Base-by-base conservation (phyloP, 2,797 vertebrate species). In the Falco biarmicus region DNA sequence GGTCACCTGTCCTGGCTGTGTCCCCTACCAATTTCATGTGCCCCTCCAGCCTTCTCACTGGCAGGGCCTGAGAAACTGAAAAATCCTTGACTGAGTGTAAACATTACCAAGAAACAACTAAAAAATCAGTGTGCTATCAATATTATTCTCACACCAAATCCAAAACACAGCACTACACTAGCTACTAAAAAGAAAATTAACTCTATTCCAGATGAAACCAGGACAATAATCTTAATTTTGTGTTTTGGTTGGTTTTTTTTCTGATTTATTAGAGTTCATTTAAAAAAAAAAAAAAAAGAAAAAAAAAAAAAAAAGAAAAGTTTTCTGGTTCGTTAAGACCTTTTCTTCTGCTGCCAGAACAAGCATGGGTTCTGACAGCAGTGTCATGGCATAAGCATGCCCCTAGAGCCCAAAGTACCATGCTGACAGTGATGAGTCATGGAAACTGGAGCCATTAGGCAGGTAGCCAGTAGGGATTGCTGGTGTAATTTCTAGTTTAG, bases 361-460 rank as follows among this genome's bases (percentile, higher is more conserved):
- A 68, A 39, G 4, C 7, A 16, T 43, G 41, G 10, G 2, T 31
- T 93, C 60, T 85, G 56, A 70, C 26, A 74, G 31, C 9, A 41
- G 14, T 32, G 29, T 25, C 28, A 56, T 53, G 64, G 26, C n/a
- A 78, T 41, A 48, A 9, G 5, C 39, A 68, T 0, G 0, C 21
- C 10, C 10, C 84, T 10, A 73, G 28, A 78, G 28, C 16, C n/a
- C 31, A 13, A 74, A 81, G 8, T 65, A 21, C 5, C 6, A 10
- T 6, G 5, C 22, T 22, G 11, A 56, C 31, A n/a, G 18, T 24
- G 16, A 66, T 5, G 21, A 87, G 17, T 74, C 7, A 39, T 2
- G 3, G 43, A 84, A 84, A 63, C 8, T 50, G n/a, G 63, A 73
- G 10, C 3, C 9, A 10, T 50, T 78, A 54, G 18, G 7, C 47